Evolutionary conservation across 2,113 vertebrate species (phyloP).

Genomic region (Oceanites oceanicus): DNA sequence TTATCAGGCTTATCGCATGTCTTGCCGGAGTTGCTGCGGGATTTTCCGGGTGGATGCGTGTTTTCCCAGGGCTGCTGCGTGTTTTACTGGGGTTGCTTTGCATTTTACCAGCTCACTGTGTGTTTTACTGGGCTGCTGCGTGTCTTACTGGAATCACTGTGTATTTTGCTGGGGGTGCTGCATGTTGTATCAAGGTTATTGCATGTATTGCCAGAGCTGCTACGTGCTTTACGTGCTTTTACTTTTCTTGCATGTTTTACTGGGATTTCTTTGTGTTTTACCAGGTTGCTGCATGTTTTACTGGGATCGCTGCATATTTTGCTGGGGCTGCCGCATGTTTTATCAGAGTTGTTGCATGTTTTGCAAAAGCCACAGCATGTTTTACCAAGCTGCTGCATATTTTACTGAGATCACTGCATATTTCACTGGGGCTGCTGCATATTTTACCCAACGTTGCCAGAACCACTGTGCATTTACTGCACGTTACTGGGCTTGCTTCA

Average conservation of each 20-base stretch:
- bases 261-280: not conserved
- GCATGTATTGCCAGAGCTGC: not conserved
- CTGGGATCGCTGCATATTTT: not conserved
- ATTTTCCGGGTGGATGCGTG: no score
- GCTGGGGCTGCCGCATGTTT: no score
- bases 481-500: fast-evolving
- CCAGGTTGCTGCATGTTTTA: not conserved
- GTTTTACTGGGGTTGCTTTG: not conserved
- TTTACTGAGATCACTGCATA: not conserved
- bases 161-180: not conserved
- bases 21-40: no score
- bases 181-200: not conserved
- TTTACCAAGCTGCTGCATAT: not conserved
- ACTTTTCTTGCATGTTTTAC: no score
- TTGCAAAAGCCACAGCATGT: not conserved
- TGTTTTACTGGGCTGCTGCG: not conserved
- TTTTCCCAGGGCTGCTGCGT: not conserved
- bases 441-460: not conserved
- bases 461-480: not conserved
- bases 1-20: fast-evolving
- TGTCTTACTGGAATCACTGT: no score
- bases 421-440: not conserved
- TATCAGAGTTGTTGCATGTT: not conserved
- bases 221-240: fast-evolving
- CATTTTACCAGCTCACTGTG: no score